Conservation (phyloP, 2,113 vertebrate species). For the Dascyllus trimaculatus region DNA sequence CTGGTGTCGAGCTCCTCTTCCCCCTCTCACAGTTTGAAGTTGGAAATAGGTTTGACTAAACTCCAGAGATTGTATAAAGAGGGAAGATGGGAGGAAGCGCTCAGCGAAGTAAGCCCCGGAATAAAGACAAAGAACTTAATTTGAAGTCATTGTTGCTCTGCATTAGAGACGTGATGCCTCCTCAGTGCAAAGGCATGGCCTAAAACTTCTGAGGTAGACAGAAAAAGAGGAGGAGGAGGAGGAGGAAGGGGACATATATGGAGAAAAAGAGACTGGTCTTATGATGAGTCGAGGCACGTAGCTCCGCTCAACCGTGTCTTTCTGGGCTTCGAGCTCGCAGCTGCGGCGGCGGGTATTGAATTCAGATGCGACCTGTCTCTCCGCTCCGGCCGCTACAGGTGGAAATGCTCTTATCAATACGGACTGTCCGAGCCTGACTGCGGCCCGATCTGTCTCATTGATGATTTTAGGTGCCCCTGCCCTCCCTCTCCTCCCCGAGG, state of each 20-base stretch:
- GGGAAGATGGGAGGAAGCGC: background rate
- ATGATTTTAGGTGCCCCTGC: conserved; percentile 76
- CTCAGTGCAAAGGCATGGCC: conserved; percentile 37
- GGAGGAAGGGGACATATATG: conserved; percentile 56
- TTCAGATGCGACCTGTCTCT: conserved; percentile 78
- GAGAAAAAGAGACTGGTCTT: conserved; percentile 55
- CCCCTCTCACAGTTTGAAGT: conserved; percentile 64
- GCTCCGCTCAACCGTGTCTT: conserved; percentile 82
- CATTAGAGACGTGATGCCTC: conserved; percentile 57
- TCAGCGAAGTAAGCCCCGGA: conserved; percentile 51
- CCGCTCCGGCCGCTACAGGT: conserved; percentile 75
- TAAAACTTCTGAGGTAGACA: conserved; percentile 63
- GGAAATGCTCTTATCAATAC: conserved; percentile 83
- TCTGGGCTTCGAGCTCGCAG: conserved; percentile 74
- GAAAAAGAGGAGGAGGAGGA: conserved; percentile 14
- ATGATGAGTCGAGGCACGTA: conserved; percentile 83
- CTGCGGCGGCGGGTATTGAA: conserved; percentile 81
- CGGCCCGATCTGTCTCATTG: conserved; percentile 82
- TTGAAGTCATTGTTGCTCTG: conserved; percentile 63
- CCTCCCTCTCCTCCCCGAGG: conserved; percentile 72
- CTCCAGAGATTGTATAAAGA: conserved; percentile 51
- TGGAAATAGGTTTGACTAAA: conserved; percentile 64
- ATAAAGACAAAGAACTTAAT: conserved; percentile 78
- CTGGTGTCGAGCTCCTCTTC: conserved; percentile 50
- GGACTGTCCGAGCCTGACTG: conserved; percentile 75